Conservation (phyloP, 1,140 invertebrate species). For the Drosophila erecta region DNA sequence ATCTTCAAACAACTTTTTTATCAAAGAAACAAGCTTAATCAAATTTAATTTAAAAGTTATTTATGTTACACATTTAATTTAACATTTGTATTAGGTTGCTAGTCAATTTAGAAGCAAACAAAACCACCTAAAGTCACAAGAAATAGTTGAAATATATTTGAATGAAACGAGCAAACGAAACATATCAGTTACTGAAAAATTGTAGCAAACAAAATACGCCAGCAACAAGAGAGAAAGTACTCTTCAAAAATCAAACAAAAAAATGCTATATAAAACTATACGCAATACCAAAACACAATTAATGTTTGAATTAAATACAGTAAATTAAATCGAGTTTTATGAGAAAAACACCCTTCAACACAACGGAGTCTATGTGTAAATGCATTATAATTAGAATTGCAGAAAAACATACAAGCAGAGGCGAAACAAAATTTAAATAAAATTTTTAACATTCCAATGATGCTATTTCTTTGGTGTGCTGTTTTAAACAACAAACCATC, state of each 20-base stretch:
- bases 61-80: not conserved
- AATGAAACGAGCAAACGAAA: constrained; percentile 38
- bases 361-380: constrained; percentile 66
- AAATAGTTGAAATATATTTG: constrained; percentile 49
- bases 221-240: constrained; percentile 73
- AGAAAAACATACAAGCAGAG: constrained; percentile 23
- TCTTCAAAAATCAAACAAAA: constrained; percentile 81
- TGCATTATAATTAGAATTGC: constrained; percentile 48
- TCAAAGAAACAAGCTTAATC: constrained; percentile 7
- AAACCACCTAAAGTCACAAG: constrained; percentile 35
- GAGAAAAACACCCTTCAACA: constrained; percentile 27
- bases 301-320: constrained; percentile 32
- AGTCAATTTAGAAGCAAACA: constrained; percentile 7
- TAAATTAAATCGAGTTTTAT: constrained; percentile 35
- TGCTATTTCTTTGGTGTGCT: constrained; percentile 81
- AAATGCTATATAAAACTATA: constrained; percentile 37
- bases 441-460: constrained; percentile 84
- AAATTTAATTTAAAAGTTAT: not conserved
- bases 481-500: constrained; percentile 67
- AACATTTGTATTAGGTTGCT: constrained; percentile 12
- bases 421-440: constrained; percentile 66
- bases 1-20: not conserved
- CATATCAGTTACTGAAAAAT: constrained; percentile 47
- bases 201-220: constrained; percentile 57
- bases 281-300: constrained; percentile 29